phyloP scores from a whole-genome alignment of 2,113 vertebrate species.

The Bos javanicus region DNA sequence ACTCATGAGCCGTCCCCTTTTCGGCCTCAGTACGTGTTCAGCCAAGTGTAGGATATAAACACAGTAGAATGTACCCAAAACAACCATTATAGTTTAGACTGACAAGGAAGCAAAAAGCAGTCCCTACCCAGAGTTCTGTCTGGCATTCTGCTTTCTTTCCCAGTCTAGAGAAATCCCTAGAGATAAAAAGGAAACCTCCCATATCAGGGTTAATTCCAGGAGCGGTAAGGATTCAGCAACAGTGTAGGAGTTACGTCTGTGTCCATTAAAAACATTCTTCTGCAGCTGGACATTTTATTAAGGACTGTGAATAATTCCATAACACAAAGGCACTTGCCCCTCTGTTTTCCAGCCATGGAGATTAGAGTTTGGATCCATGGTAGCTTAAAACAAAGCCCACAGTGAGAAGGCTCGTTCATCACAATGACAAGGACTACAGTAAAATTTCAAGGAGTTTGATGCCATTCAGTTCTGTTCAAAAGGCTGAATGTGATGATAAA shows the following conservation, averaged over 20 bases:
- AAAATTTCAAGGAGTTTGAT: not conserved
- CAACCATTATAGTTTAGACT: not conserved
- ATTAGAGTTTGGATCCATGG: conserved; percentile 28
- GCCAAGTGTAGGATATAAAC: not conserved
- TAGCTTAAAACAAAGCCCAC: not conserved
- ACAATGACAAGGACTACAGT: not conserved
- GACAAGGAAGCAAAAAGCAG: not conserved
- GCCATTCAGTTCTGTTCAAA: not conserved
- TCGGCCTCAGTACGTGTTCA: not conserved
- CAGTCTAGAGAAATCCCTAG: not conserved
- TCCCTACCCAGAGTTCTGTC: not conserved
- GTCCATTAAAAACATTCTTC: conserved; percentile 28
- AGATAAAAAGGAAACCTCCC: not conserved
- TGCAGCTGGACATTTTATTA: conserved; percentile 54
- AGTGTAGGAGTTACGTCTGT: conserved; percentile 11
- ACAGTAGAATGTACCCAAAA: not conserved
- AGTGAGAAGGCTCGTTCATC: not conserved
- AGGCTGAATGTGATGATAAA: not conserved
- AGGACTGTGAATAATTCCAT: conserved; percentile 41
- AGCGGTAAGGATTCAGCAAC: not conserved
- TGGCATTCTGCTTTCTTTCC: not conserved
- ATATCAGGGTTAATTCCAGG: not conserved
- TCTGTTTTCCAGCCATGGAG: conserved; percentile 46
- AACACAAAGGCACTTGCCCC: conserved; percentile 34
- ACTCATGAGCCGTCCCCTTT: too few species aligned